Base-by-base conservation (phyloP, 2,888 invertebrate species). In the Sminthurides aquaticus region DNA sequence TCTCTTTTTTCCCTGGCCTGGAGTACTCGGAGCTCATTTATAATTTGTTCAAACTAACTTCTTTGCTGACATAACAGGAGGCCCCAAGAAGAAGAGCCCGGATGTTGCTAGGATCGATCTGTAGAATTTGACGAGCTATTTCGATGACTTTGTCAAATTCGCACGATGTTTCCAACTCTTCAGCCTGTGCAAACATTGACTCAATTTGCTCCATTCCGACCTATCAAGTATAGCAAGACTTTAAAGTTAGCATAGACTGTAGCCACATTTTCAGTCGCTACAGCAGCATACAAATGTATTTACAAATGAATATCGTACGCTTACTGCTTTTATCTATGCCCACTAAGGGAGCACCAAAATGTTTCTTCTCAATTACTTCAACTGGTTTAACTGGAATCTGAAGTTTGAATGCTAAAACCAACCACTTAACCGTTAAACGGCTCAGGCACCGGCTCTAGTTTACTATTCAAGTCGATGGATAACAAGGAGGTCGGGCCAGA, bases 41-140 rank as follows among this genome's bases (percentile, higher is more conserved):
- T n/a, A n/a, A n/a, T n/a, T n/a, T n/a, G n/a, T n/a, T n/a, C 52
- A 52, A 18, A 15, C n/a, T 11, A 11, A 56, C 24, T 20, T 49
- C 28, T n/a, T 60, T 60, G 25, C 63, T 63, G n/a, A 63, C 57
- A 25, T 57, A 34, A 28, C 63, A 43, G n/a, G 49, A 43, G n/a
- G 63, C 63, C 20, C 63, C 63, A n/a, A 52, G 11, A 2, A 63
- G 22, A 22, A 57, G 22, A 25, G 63, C 63, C 25, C 24, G 49
- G 18, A 63, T 49, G 52, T 63, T 63, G 15, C 52, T 28, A 2
- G 20, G 57, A 28, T 63, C 57, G 57, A 57, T 20, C 24, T 57
- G 48, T 3, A 63, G 24, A 28, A 63, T 63, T 25, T 63, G 26
- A 43, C 56, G 28, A 1, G 57, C 24, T 22, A 57, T 22, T n/a